Conservation (phyloP, 2,113 vertebrate species). For the Chloroceryle aenea region DNA sequence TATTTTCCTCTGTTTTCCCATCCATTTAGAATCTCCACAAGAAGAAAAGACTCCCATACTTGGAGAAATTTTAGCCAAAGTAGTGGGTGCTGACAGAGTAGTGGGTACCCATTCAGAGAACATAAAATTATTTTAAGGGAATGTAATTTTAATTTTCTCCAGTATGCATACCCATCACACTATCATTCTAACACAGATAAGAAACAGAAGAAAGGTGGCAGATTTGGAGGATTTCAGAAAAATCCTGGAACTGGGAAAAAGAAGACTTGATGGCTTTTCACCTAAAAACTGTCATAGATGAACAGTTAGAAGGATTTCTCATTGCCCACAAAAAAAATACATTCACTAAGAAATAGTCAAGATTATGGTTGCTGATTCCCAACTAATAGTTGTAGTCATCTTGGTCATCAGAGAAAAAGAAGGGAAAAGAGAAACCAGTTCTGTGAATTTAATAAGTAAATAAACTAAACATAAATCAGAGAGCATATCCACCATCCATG, state of each 20-base stretch:
- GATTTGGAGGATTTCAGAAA: neutral
- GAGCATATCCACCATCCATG: neutral
- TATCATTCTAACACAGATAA: neutral
- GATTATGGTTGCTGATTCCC: neutral
- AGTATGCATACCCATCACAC: neutral
- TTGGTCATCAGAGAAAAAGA: neutral
- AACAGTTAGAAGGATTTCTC: neutral
- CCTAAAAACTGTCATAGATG: neutral
- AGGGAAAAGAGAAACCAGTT: neutral
- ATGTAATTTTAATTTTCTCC: constrained; percentile 48
- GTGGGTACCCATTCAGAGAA: constrained; percentile 28
- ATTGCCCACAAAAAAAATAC: neutral
- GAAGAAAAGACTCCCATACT: neutral
- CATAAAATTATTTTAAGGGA: constrained; percentile 19
- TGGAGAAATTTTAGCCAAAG: neutral
- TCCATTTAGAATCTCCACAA: neutral
- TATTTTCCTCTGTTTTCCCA: constrained; percentile 26
- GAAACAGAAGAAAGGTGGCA: neutral
- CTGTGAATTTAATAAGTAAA: neutral
- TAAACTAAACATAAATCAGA: neutral
- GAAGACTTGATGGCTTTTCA: neutral
- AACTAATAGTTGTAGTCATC: neutral
- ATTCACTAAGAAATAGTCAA: neutral
- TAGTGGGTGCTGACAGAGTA: neutral
- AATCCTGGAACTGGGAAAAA: neutral